Evolutionary conservation across 1,140 invertebrate genomes (phyloP).

Genomic region (Campodea augens): DNA sequence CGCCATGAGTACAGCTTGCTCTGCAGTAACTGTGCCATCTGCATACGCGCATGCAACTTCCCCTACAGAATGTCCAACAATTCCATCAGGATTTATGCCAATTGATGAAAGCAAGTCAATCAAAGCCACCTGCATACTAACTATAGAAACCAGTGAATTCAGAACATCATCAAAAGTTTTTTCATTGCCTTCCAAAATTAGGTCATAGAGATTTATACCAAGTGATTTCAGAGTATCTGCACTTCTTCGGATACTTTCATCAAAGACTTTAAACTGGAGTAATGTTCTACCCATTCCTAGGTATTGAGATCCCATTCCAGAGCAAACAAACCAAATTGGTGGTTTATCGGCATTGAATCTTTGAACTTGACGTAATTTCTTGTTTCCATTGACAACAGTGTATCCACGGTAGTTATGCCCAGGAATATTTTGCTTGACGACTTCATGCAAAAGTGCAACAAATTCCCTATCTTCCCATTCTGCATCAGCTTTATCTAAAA

Average conservation of each 20-base stretch:
- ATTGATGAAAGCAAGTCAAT: slow-evolving; percentile 62
- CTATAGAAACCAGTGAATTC: slow-evolving; percentile 80
- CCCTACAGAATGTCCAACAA: slow-evolving; percentile 88
- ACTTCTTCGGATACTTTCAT: slow-evolving; percentile 49
- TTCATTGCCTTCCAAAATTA: slow-evolving; percentile 55
- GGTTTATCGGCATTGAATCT: too few relatives aligned
- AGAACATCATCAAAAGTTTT: slow-evolving; percentile 61
- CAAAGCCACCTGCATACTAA: slow-evolving; percentile 78
- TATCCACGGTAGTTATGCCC: slow-evolving; percentile 27
- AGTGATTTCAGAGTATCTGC: slow-evolving; percentile 52
- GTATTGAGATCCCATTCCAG: slow-evolving; percentile 84
- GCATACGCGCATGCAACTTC: slow-evolving; percentile 93
- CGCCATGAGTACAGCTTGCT: slow-evolving; percentile 79
- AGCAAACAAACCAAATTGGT: slow-evolving; percentile 73
- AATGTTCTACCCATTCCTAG: slow-evolving; percentile 52
- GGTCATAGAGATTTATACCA: slow-evolving; percentile 57
- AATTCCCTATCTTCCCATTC: slow-evolving; percentile 19
- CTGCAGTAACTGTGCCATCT: slow-evolving; percentile 77
- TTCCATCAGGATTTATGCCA: slow-evolving; percentile 71
- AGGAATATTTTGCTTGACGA: slow-evolving; percentile 17
- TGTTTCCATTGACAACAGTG: slow-evolving; percentile 22
- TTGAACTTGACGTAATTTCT: slow-evolving; percentile 13
- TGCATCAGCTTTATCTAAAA: slow-evolving; percentile 39
- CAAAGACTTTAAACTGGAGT: slow-evolving; percentile 60
- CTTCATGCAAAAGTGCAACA: slow-evolving; percentile 25